Evolutionary conservation across 2,797 vertebrate species (phyloP).

Genomic region (Syndactyla subalaris): DNA sequence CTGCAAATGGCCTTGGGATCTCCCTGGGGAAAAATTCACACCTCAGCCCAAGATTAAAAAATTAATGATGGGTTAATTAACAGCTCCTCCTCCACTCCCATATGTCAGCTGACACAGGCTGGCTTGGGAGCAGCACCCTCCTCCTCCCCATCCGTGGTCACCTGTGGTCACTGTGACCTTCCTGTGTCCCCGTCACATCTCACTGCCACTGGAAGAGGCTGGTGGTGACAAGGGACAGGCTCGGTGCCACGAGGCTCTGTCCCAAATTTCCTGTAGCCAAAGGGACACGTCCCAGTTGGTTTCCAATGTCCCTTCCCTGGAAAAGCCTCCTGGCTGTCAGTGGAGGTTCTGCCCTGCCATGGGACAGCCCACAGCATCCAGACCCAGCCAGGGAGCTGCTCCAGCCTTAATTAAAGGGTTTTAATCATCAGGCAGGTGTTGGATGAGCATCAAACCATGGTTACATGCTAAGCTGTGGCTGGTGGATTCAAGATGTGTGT

Average conservation of each 20-base stretch:
- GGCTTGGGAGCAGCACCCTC: not conserved
- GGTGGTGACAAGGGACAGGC: fast-evolving
- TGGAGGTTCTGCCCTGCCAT: not conserved
- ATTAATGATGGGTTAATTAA: not conserved
- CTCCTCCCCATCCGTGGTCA: not conserved
- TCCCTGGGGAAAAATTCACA: not conserved
- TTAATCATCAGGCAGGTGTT: not conserved
- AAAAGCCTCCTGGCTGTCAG: not conserved
- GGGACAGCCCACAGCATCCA: not conserved
- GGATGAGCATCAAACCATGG: not conserved
- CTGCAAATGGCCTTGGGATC: not conserved
- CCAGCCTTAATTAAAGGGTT: not conserved
- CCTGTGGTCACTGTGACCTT: not conserved
- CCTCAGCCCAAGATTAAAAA: not conserved
- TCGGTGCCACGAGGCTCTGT: fast-evolving
- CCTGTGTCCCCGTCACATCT: not conserved
- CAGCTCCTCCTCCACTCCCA: not conserved
- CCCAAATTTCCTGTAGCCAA: not conserved
- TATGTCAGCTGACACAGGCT: fast-evolving
- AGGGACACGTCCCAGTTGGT: not conserved
- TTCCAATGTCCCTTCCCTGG: not conserved
- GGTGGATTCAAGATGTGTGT: not conserved
- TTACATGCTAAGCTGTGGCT: not conserved
- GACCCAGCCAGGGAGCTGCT: not conserved
- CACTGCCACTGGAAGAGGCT: not conserved